Base-by-base conservation (phyloP, 1,140 invertebrate species). In the Zaprionus ghesquierei region DNA sequence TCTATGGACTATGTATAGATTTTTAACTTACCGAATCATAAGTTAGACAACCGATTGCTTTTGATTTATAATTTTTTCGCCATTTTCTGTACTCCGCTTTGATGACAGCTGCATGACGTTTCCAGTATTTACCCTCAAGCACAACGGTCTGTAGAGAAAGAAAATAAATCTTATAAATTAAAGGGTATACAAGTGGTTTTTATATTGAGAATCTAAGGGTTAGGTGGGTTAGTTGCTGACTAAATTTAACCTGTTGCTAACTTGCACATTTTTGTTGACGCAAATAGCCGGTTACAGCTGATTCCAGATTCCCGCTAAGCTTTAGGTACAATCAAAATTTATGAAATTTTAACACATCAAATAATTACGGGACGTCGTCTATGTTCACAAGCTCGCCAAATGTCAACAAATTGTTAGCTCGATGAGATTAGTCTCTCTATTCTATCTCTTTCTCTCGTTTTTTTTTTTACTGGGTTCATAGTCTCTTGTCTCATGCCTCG, bases 71-170 rank as follows among this genome's bases (percentile, higher is more conserved):
- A 94, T 97, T 99, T 93, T 97, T 96, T 49, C 99, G 95, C 99
- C 99, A 99, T 96, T 98, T 98, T 94, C 99, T 99, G 93, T 99
- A 99, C 93, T 99, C 99, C 58, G 98, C 98, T 82, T 98, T 98
- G 18, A 99, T 98, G 20, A 98, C 98, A 77, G 98, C 97, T 60
- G 98, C 94, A 93, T 98, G 95, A 91, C 99, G 93, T 93, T 99
- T 99, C 98, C 99, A 99, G 93, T 99, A 99, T 94, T 99, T 91
- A 58, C 90, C 90, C 60, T 91, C 90, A 64, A 91, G 79, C 46
- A 91, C 90, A 72, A 91, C 90, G 63, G 84, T 91, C 90, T 91
- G 62, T 54, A 58, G 18, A 27, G 1, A n/a, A 27, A 58, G 5
- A 44, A 56, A 27, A 54, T 22, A 2, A 50, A 10, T 49, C 12